Evolutionary conservation across 2,113 vertebrate species (phyloP), one percentile per base, ranked within the genome.

Genomic region (Manacus vitellinus): DNA sequence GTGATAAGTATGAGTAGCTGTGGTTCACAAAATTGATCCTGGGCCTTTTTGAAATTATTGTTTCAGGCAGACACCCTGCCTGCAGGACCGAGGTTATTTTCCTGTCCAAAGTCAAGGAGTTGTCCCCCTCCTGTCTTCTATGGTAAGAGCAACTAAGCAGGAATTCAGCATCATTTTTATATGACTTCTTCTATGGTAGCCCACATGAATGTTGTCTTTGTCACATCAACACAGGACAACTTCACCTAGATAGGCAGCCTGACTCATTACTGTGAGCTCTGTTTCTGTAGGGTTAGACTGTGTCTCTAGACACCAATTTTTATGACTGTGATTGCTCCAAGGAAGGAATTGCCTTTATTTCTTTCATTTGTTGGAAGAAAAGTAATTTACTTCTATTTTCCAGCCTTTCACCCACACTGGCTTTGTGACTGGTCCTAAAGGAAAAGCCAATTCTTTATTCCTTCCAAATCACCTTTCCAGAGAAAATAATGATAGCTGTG

Each of bases 311-410:
- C 39, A 63, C 43, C 24, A 9, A 54, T 89, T 87, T 80, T 81
- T 77, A 78, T 58, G 86, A 90, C 88, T 62, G 63, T 35, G 59
- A 59, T 66, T 92, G 75, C 75, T 85, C 46, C 79, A 77, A 96
- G 82, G 71, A 94, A 88, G 59, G 52, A 89, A 78, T 61, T 90
- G 61, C 58, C 47, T 79, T 95, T 74, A 65, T 94, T 93, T 88
- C 68, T 72, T 74, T 86, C 59, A 84, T 88, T 93, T 91, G 20
- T 85, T 80, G 84, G 56, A 78, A 78, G 73, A 84, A 77, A 95
- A 95, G 81, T 88, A 84, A 91, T 93, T 86, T 91, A 43, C 41
- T 94, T 78, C 41, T 89, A 4, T 72, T 93, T 92, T 95, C 52
- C 76, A 91, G n/a, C 41, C 41, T 87, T 28, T 86, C 28, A 71